Conservation (phyloP, 2,888 invertebrate species). For the Sinotaia quadrata region DNA sequence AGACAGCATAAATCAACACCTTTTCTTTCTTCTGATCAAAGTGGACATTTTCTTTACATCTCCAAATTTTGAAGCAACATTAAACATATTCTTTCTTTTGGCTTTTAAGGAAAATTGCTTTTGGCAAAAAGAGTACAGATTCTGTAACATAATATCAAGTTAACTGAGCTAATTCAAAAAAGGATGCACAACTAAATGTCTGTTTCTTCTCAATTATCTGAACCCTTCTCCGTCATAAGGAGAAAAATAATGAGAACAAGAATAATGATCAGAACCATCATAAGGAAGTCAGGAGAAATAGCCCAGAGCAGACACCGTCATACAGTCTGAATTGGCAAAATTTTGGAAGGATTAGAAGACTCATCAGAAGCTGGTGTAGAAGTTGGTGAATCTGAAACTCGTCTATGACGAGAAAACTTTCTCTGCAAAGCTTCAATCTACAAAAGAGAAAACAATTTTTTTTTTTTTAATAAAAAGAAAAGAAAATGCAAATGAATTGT, state of each 20-base stretch:
- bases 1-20: no score
- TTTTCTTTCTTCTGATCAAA: no score
- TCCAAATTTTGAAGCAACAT: no score
- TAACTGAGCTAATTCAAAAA: no score
- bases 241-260: constrained; percentile 26
- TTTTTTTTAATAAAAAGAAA: not conserved
- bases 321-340: constrained; percentile 48
- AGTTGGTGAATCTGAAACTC: not conserved
- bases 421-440: constrained; percentile 29
- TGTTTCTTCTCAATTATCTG: constrained; percentile 13
- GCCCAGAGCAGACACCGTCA: constrained; percentile 68
- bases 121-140: no score
- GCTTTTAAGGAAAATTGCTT: no score
- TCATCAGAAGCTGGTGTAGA: not conserved
- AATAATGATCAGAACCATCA: constrained; percentile 43
- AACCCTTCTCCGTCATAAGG: constrained; percentile 24
- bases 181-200: no score
- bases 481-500: not conserved
- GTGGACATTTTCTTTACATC: no score
- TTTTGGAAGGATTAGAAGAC: constrained; percentile 1
- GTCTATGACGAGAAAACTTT: not conserved
- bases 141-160: no score
- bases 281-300: constrained; percentile 56
- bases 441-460: not conserved
- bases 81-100: no score